A percentile compares a stretch with the other conserved stretches of the same genome.
Evolutionary conservation across 2,113 vertebrate genomes (phyloP).

Genomic region (Sterrhoptilus dennistouni): DNA sequence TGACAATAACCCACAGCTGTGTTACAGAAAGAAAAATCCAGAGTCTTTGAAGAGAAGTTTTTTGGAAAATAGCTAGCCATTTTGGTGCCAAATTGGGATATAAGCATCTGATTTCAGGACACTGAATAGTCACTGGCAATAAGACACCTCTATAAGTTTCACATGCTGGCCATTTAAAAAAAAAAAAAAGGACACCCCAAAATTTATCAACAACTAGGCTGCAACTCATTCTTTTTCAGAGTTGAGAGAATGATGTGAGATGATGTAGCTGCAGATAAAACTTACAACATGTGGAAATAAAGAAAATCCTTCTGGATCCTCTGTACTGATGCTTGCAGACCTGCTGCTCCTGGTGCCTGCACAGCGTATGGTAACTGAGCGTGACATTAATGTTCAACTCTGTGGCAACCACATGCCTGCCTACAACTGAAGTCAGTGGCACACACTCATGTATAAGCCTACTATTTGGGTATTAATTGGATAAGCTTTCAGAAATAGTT

Average conservation of each 20-base stretch:
- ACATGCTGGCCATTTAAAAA: neutral
- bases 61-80: neutral
- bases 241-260: neutral
- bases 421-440: neutral
- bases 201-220: neutral
- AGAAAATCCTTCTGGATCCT: neutral
- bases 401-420: conserved; percentile 17
- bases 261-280: neutral
- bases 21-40: neutral
- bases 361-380: neutral
- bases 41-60: neutral
- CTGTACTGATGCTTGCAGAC: neutral
- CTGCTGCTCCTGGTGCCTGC: neutral
- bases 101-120: neutral
- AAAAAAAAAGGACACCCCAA: neutral
- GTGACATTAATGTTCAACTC: neutral
- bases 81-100: neutral
- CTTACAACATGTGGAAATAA: too few relatives aligned
- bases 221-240: neutral
- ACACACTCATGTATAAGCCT: neutral
- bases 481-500: conserved; percentile 67
- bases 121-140: neutral
- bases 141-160: neutral
- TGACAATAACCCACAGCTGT: neutral
- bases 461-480: conserved; percentile 69